A percentile compares a stretch with the other conserved stretches of the same genome.
phyloP scores from a whole-genome alignment of 2,113 vertebrate species.

The Symphodus melops region DNA sequence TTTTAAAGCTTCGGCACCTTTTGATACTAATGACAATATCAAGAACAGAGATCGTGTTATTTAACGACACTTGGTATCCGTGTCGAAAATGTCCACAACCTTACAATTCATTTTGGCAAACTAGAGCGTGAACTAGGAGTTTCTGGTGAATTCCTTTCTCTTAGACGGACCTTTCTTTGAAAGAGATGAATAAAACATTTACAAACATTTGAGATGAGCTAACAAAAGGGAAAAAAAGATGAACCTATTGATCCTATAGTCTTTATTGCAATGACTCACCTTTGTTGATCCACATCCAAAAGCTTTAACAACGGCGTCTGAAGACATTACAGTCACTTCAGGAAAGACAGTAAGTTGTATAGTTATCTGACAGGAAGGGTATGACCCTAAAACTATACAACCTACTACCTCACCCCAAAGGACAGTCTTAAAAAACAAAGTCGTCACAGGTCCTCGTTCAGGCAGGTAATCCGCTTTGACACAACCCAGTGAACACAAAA shows the following conservation, averaged over 20 bases:
- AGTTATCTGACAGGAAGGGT: constrained; percentile 98
- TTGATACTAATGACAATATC: no score
- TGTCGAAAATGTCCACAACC: no score
- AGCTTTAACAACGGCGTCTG: constrained; percentile 40
- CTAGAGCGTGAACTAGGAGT: no score
- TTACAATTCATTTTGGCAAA: no score
- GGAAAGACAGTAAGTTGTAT: constrained; percentile 99
- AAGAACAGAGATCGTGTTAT: no score
- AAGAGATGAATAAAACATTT: no score
- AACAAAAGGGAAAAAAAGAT: no score
- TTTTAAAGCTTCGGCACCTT: no score
- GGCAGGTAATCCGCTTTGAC: constrained; percentile 52
- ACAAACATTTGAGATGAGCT: no score
- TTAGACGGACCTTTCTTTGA: no score
- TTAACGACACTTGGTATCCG: no score
- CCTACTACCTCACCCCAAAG: constrained; percentile 99
- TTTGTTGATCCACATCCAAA: constrained; percentile 30
- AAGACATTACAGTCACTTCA: constrained; percentile 95
- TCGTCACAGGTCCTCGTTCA: constrained; percentile 24
- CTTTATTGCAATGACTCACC: constrained; percentile 8
- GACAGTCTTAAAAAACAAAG: constrained; percentile 82
- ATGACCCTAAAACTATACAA: constrained; percentile 99
- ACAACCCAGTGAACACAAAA: constrained; percentile 59
- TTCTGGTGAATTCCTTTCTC: no score
- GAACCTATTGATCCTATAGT: neutral